Evolutionary conservation across 2,113 vertebrate species (phyloP).

Genomic region (Fregata magnificens): DNA sequence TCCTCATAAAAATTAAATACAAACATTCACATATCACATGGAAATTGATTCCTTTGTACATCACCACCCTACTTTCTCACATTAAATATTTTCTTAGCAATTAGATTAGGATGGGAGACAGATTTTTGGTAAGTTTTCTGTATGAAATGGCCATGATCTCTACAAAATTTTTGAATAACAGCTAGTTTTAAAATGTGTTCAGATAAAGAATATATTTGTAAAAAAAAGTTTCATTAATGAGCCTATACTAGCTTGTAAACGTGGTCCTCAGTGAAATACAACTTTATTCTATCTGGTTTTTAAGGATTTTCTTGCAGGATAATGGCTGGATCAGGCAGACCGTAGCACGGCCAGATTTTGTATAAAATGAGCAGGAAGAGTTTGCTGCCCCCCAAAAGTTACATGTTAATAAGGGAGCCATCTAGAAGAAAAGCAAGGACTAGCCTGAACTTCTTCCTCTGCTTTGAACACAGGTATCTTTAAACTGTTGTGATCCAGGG

Average conservation of each 20-base stretch:
- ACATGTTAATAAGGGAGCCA: not conserved
- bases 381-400: not conserved
- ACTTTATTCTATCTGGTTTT: not conserved
- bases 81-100: not conserved
- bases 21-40: not conserved
- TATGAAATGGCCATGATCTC: not conserved
- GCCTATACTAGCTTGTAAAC: not conserved
- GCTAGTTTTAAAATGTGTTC: not conserved
- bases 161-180: not conserved
- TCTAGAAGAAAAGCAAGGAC: not conserved
- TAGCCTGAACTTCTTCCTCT: not conserved
- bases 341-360: not conserved
- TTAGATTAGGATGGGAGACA: not conserved
- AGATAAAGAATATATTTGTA: not conserved
- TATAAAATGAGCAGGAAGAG: not conserved
- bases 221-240: not conserved
- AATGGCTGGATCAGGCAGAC: not conserved
- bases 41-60: not conserved
- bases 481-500: not conserved
- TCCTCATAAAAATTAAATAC: slow-evolving; percentile 29
- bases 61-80: not conserved
- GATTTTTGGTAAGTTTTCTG: not conserved
- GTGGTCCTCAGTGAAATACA: not conserved
- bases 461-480: not conserved
- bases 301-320: not conserved